Percentiles rank a stretch among this genome's conserved stretches.
Conservation (phyloP, 23 tunicate genomes). For the Oikopleura dioica region DNA sequence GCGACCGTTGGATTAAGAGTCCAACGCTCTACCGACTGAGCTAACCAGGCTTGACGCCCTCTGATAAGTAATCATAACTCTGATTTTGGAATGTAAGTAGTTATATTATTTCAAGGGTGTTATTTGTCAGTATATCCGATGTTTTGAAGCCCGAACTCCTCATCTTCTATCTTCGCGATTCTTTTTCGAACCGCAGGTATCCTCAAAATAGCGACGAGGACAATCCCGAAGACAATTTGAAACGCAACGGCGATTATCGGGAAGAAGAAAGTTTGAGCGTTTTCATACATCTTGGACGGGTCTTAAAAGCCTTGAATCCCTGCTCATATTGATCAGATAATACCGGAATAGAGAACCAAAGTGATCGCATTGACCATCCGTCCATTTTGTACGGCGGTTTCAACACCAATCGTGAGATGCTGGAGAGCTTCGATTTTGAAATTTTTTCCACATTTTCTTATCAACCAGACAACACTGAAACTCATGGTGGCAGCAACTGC, state of each 20-base stretch:
- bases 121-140: no score
- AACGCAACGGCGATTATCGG: not conserved
- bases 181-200: no score
- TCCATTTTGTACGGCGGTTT: conserved; percentile 12
- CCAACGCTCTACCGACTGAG: no score
- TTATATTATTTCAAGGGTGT: no score
- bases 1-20: no score
- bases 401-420: not conserved
- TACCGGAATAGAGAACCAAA: not conserved
- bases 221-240: not conserved
- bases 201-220: not conserved
- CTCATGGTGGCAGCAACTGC: not conserved
- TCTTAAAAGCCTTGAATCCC: not conserved
- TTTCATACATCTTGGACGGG: not conserved
- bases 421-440: not conserved
- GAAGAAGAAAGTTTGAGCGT: conserved; percentile 7
- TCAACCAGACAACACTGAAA: not conserved
- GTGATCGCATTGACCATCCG: conserved; percentile 8
- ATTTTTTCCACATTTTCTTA: not conserved
- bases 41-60: no score
- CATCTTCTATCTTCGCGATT: no score
- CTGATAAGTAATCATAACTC: no score
- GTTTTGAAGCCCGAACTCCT: no score
- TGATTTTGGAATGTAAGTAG: no score
- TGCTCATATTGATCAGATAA: not conserved